Evolutionary conservation across 2,113 vertebrate genomes (phyloP), one percentile per base, ranked within the genome.

Genomic region (Brienomyrus longianalis): DNA sequence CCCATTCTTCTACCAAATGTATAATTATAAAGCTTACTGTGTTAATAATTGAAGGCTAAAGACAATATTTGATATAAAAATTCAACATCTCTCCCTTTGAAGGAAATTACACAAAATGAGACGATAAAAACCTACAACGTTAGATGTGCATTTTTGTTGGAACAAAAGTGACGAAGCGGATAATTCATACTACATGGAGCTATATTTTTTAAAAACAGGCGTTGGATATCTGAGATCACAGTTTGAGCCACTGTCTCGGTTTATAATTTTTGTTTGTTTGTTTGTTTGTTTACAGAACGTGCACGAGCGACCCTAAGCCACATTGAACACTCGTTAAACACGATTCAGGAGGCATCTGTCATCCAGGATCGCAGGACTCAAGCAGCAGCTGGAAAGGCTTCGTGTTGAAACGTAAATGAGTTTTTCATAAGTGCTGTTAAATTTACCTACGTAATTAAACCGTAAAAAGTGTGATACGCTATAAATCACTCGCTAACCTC

Each of bases 401-500:
- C 13, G 9, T 45, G 84, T 47, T 85, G 56, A 54, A 85, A 62
- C 35, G 17, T 62, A 62, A 62, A 9, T 35, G 51, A 17, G 4
- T 21, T 88, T 62, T 88, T 88, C 54, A 2, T 48, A 52, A 59
- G 39, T 56, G 77, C 23, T 45, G 2, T 80, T 88, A 88, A 39
- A 15, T 39, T 39, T 77, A 77, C 59, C 51, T 56, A 87, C 51
- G 56, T 54, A 50, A 52, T 86, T 83, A 83, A 89, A 54, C 50
- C 11, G 45, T 84, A 45, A 45, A 66, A 88, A 88, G 62, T 50
- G 54, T 39, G 17, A 43, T 62, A 45, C 4, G 43, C 54, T 84
- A 83, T 84, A 89, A 84, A 89, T 89, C 31, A 15, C 10, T 89
- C 17, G 48, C 4, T 88, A 48, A 89, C 19, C 47, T 89, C 48